A percentile compares a stretch with the other conserved stretches of the same genome.
These are phyloP conservation scores for Huso huso DNA, from an alignment of 2,797 vertebrate species.

Conservation along the genomic window DNA sequence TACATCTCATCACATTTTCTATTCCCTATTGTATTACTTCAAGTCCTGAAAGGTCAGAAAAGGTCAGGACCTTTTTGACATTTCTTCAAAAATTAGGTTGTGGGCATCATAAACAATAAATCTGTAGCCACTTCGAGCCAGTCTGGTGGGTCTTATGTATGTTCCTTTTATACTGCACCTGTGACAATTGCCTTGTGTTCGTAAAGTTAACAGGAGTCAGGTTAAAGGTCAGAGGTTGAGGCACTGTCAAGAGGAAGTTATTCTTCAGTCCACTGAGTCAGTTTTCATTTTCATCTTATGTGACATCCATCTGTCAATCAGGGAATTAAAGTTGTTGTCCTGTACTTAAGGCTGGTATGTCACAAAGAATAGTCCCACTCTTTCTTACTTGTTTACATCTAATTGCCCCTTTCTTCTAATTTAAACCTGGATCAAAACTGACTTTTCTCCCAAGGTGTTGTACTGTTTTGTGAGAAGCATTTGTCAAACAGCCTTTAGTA, in stretches of 20 bases:
- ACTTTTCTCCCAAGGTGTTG: too few species aligned
- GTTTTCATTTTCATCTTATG: slow-evolving; percentile 90
- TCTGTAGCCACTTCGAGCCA: slow-evolving; percentile 52
- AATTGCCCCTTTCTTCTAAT: too few species aligned
- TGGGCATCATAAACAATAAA: slow-evolving; percentile 58
- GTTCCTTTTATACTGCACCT: slow-evolving; percentile 72
- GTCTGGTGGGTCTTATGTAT: slow-evolving; percentile 38
- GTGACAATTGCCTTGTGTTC: slow-evolving; percentile 72
- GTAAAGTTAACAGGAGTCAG: slow-evolving; percentile 81
- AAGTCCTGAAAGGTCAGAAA: slow-evolving; percentile 49
- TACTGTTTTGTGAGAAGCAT: too few species aligned
- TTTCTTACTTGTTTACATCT: not conserved
- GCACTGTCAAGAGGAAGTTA: slow-evolving; percentile 89
- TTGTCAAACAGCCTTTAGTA: too few species aligned
- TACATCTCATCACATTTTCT: slow-evolving; percentile 30
- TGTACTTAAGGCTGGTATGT: slow-evolving; percentile 44
- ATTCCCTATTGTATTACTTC: slow-evolving; percentile 45
- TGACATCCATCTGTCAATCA: slow-evolving; percentile 88
- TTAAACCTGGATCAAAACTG: too few species aligned
- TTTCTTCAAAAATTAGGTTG: slow-evolving; percentile 55
- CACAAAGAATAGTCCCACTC: slow-evolving; percentile 31
- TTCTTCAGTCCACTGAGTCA: slow-evolving; percentile 72
- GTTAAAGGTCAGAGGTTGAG: slow-evolving; percentile 70
- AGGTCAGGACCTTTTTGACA: slow-evolving; percentile 52
- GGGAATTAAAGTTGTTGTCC: slow-evolving; percentile 51